Percentiles rank a stretch among this genome's conserved stretches.
Conservation (phyloP, 1,140 invertebrate species). For the Samia ricini region DNA sequence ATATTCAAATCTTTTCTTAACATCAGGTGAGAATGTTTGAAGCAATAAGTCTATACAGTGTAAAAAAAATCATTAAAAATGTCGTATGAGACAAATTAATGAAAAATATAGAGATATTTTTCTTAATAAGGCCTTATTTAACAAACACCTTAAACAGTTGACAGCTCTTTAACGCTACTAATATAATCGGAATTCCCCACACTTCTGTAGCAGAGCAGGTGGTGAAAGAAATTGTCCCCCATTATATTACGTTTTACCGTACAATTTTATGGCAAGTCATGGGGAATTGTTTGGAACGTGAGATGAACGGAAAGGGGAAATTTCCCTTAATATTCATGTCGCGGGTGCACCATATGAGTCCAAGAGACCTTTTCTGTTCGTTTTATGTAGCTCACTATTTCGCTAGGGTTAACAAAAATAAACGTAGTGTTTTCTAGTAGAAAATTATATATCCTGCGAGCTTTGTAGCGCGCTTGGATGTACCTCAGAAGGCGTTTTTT, state of each 20-base stretch:
- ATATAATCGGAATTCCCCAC: constrained; percentile 1
- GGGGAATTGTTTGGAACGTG: constrained; percentile 40
- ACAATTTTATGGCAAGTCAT: constrained; percentile 47
- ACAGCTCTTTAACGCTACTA: neutral
- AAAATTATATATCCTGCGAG: too few species aligned
- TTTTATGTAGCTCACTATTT: neutral
- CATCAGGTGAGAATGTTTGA: too few species aligned
- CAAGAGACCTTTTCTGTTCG: constrained; percentile 17
- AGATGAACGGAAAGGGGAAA: constrained; percentile 26
- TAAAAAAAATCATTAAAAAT: too few species aligned
- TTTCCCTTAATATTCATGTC: constrained; percentile 41
- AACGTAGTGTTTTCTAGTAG: too few species aligned
- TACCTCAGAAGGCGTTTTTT: too few species aligned
- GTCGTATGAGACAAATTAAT: too few species aligned
- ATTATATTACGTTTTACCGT: constrained; percentile 36
- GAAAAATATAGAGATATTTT: too few species aligned
- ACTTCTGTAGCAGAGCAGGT: constrained; percentile 28
- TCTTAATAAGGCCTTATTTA: neutral
- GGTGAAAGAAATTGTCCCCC: constrained; percentile 43
- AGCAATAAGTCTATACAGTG: too few species aligned
- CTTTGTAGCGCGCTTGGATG: too few species aligned
- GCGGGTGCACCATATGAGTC: constrained; percentile 30
- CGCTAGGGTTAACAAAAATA: neutral
- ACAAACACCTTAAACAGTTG: neutral
- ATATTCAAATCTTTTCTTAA: too few species aligned